phyloP scores from a whole-genome alignment of 1,140 invertebrate genomes.

The Mycetomoellerius zeteki region DNA sequence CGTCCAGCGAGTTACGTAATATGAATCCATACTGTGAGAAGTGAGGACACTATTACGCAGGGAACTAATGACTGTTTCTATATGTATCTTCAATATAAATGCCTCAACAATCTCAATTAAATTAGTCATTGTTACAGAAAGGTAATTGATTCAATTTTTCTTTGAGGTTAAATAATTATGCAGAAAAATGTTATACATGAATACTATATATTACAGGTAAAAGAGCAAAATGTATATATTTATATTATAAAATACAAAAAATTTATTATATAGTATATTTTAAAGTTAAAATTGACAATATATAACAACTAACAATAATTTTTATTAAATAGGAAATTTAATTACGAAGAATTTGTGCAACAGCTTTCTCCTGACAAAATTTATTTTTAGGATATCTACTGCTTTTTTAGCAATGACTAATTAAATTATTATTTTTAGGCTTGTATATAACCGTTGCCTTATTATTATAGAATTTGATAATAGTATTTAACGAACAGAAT shows the following conservation, averaged over 20 bases:
- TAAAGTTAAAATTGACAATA: neutral
- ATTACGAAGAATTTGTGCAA: neutral
- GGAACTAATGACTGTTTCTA: constrained; percentile 24
- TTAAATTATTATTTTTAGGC: constrained; percentile 3
- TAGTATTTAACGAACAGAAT: neutral
- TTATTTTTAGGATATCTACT: neutral
- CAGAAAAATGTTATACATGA: neutral
- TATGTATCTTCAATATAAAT: constrained; percentile 16
- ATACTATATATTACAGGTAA: neutral
- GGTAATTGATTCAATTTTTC: neutral
- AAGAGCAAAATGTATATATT: neutral
- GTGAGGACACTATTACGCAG: constrained; percentile 27
- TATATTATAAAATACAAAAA: neutral
- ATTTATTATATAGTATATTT: neutral
- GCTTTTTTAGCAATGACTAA: neutral
- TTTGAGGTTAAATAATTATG: neutral
- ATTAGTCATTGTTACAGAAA: neutral
- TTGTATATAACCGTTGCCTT: neutral
- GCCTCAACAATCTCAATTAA: neutral
- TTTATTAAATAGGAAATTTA: constrained; percentile 11
- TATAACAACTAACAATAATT: neutral
- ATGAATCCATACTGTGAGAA: constrained; percentile 43
- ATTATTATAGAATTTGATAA: neutral
- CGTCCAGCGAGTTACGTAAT: constrained; percentile 46
- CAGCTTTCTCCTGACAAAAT: neutral